Evolutionary conservation across 1,140 invertebrate species (phyloP).

Genomic region (Polypedilum vanderplanki): DNA sequence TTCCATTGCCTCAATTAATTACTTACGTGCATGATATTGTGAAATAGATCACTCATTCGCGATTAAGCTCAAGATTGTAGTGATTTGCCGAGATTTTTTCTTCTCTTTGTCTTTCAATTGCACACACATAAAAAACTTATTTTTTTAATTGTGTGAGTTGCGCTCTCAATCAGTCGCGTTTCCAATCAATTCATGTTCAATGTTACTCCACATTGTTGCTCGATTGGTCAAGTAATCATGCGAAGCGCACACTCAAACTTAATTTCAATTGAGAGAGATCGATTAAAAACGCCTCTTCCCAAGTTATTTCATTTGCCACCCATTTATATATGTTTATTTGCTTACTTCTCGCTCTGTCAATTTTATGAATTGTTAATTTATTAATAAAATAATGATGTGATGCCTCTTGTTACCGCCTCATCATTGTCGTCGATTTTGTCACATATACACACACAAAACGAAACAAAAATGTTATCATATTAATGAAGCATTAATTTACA

Average conservation of each 20-base stretch:
- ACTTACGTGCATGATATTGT: conserved; percentile 12
- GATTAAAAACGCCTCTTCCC: too few relatives aligned
- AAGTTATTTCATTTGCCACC: too few relatives aligned
- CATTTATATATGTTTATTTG: too few relatives aligned
- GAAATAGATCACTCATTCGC: conserved; percentile 2
- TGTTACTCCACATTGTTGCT: background rate
- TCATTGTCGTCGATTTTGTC: too few relatives aligned
- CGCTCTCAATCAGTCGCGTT: too few relatives aligned
- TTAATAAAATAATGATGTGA: too few relatives aligned
- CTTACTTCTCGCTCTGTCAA: too few relatives aligned
- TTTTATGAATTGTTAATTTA: too few relatives aligned
- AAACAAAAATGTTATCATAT: conserved; percentile 1
- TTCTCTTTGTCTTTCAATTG: background rate
- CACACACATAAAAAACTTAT: background rate
- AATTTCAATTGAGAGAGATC: too few relatives aligned
- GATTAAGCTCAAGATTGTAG: background rate
- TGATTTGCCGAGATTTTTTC: background rate
- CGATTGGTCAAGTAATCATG: too few relatives aligned
- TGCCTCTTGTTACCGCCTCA: too few relatives aligned
- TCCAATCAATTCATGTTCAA: background rate
- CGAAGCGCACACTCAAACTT: too few relatives aligned
- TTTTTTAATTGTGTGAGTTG: background rate
- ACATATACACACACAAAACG: background rate
- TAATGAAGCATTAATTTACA: conserved; percentile 19
- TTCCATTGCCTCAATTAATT: background rate